Evolutionary conservation across 2,797 vertebrate species (phyloP).

Genomic region (Anguilla obscura): DNA sequence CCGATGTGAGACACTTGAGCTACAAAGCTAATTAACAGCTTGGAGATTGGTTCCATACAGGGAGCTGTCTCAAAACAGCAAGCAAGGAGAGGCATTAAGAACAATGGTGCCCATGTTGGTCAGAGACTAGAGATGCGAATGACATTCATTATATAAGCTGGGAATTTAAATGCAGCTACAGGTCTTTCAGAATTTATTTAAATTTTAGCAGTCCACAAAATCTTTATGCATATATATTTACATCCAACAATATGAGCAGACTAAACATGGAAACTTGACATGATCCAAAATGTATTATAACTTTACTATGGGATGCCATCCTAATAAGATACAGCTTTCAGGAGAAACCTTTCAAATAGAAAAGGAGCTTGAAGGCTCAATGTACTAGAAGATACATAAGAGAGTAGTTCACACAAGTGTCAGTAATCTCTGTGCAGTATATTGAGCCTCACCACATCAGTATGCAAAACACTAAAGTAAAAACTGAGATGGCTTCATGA

Average conservation of each 20-base stretch:
- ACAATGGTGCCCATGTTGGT: not conserved
- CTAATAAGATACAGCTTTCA: not conserved
- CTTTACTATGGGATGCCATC: not conserved
- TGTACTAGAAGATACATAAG: not conserved
- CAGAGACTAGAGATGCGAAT: not conserved
- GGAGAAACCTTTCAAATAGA: not conserved
- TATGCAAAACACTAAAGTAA: not conserved
- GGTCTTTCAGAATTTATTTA: too few relatives aligned
- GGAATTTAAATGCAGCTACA: not conserved
- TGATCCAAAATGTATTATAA: not conserved
- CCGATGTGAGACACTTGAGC: slow-evolving; percentile 72
- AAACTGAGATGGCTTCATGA: not conserved
- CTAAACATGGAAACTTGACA: not conserved
- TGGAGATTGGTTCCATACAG: slow-evolving; percentile 31
- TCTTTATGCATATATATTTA: too few relatives aligned
- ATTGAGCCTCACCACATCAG: not conserved
- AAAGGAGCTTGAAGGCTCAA: not conserved
- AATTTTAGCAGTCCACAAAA: too few relatives aligned
- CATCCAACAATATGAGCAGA: not conserved
- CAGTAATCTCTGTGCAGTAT: not conserved
- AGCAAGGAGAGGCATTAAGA: not conserved
- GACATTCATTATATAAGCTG: not conserved
- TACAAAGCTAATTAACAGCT: slow-evolving; percentile 65
- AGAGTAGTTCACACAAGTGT: not conserved
- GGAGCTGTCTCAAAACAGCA: not conserved